Evolutionary conservation across 1,140 invertebrate species (phyloP).

Genomic region (Holcopasites calliopsidis): DNA sequence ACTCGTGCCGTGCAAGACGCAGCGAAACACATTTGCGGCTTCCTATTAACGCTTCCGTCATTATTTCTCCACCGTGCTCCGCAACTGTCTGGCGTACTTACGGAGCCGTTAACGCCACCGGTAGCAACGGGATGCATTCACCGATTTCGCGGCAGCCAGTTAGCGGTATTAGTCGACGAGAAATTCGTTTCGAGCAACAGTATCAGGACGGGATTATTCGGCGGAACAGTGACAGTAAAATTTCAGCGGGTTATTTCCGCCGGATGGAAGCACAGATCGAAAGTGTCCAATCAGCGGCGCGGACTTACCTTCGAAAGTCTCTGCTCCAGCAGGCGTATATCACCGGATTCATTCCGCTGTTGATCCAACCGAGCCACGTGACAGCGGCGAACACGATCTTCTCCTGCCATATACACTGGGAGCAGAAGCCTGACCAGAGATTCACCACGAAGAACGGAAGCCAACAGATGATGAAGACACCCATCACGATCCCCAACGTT

Average conservation of each 20-base stretch:
- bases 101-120: neutral
- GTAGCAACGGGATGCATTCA: neutral
- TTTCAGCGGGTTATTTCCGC: neutral
- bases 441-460: constrained; percentile 99
- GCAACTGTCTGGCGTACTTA: neutral
- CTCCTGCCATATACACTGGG: constrained; percentile 91
- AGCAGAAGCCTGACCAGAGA: constrained; percentile 93
- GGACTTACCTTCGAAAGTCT: constrained; percentile 93
- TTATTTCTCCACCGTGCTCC: neutral
- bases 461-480: constrained; percentile 99
- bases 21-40: neutral
- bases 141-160: neutral
- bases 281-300: neutral
- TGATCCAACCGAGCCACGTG: constrained; percentile 99
- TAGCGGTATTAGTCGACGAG: neutral
- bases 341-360: constrained; percentile 98
- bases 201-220: no score
- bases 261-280: neutral
- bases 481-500: constrained; percentile 96
- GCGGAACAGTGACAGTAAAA: neutral
- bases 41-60: neutral
- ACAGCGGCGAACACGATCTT: constrained; percentile 95
- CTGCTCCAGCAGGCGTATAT: constrained; percentile 98
- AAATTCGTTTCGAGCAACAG: neutral
- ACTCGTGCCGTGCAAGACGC: neutral